phyloP scores from a whole-genome alignment of 2,797 vertebrate genomes.

The Enteromius fasciolatus region DNA sequence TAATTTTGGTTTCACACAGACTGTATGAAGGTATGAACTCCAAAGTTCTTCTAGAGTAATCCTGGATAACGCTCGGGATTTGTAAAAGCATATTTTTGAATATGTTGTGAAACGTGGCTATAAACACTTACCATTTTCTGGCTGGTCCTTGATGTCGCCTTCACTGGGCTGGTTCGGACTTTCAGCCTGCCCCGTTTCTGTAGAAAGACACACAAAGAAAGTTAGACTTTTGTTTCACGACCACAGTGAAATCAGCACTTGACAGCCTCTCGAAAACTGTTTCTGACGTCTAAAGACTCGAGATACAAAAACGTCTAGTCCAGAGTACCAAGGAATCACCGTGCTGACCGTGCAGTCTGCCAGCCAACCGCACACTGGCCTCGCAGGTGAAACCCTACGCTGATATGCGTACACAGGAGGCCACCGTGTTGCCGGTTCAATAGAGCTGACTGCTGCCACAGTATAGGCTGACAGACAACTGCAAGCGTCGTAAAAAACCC shows the following conservation, averaged over 20 bases:
- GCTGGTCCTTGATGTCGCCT: slow-evolving; percentile 96
- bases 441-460: slow-evolving; percentile 18
- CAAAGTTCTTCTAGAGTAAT: neutral
- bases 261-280: neutral
- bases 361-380: neutral
- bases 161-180: slow-evolving; percentile 96
- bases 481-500: neutral
- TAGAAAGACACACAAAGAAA: slow-evolving; percentile 55
- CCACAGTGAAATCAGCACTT: neutral
- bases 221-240: slow-evolving; percentile 23
- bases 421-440: slow-evolving; percentile 37
- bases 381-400: slow-evolving; percentile 54
- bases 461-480: slow-evolving; percentile 25
- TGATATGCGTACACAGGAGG: slow-evolving; percentile 41
- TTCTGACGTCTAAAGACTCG: neutral
- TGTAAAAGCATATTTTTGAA: neutral
- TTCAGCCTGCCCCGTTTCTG: slow-evolving; percentile 95
- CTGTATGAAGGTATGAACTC: neutral
- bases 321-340: slow-evolving; percentile 13
- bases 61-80: neutral
- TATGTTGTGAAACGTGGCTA: neutral
- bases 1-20: no score
- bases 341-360: slow-evolving; percentile 25
- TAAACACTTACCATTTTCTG: slow-evolving; percentile 90
- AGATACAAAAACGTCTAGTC: slow-evolving; percentile 16